These are phyloP conservation scores for Oreochromis niloticus DNA, from an alignment of 2,113 vertebrate genomes.

Conservation along the genomic window DNA sequence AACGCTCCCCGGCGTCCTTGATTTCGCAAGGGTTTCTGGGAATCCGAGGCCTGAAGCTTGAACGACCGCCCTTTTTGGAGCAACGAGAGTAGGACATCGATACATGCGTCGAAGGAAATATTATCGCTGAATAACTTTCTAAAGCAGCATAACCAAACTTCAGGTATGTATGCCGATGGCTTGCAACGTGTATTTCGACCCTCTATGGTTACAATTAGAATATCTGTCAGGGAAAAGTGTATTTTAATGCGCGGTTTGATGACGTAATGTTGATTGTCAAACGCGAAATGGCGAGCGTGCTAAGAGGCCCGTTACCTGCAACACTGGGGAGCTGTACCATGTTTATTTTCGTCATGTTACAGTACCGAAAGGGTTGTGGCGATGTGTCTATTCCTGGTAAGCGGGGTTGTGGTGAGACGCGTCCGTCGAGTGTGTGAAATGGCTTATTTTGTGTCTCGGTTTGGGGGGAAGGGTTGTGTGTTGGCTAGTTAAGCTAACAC, in stretches of 20 bases:
- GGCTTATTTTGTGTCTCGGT: neutral
- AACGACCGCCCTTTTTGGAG: conserved; percentile 77
- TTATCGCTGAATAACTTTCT: conserved; percentile 38
- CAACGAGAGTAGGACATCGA: conserved; percentile 53
- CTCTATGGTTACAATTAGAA: neutral
- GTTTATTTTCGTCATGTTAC: neutral
- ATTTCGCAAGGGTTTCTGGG: conserved; percentile 67
- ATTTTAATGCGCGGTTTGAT: conserved; percentile 89
- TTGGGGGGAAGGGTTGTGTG: neutral
- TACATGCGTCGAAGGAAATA: conserved; percentile 49
- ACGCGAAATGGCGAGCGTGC: conserved; percentile 72
- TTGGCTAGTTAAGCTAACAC: conserved; percentile 18
- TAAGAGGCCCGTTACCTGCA: conserved; percentile 49
- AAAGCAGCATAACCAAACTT: conserved; percentile 1
- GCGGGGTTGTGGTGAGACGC: neutral
- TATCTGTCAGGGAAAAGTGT: conserved; percentile 58
- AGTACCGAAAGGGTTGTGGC: neutral
- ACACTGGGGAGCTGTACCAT: neutral
- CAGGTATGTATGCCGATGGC: conserved; percentile 49
- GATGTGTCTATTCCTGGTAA: neutral
- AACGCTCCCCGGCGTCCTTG: conserved; percentile 59
- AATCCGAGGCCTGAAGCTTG: conserved; percentile 55
- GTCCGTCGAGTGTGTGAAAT: neutral
- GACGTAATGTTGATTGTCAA: conserved; percentile 83
- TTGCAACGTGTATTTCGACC: neutral